phyloP scores from a whole-genome alignment of 2,797 vertebrate genomes.

The Etheostoma nigrum region DNA sequence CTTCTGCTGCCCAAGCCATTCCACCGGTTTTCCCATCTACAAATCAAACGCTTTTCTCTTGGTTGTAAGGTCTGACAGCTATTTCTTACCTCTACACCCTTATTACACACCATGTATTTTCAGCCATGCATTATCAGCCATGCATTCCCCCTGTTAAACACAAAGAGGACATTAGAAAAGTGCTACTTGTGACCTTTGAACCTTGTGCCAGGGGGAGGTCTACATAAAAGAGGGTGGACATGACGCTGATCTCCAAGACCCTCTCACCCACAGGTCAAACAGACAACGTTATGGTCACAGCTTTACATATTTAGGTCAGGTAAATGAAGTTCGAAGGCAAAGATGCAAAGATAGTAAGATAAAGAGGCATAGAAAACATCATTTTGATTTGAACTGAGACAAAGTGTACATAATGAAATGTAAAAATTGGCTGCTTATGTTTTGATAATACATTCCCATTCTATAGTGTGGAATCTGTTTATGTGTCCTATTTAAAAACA shows the following conservation, averaged over 20 bases:
- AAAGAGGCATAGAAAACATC: background rate
- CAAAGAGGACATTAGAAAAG: slow-evolving; percentile 28
- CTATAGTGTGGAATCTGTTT: background rate
- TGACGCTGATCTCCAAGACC: slow-evolving; percentile 2
- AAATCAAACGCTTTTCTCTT: background rate
- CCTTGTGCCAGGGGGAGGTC: background rate
- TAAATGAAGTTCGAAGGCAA: background rate
- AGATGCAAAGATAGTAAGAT: background rate
- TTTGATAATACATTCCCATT: background rate
- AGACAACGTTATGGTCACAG: background rate
- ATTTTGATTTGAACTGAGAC: too few species aligned
- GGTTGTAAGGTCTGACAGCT: background rate
- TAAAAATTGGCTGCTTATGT: background rate
- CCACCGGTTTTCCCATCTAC: slow-evolving; percentile 9
- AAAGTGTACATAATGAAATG: too few species aligned
- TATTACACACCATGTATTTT: slow-evolving; percentile 1
- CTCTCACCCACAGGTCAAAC: slow-evolving; percentile 21
- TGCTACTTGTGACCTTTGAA: slow-evolving; percentile 34
- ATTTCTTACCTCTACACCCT: background rate
- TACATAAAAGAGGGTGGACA: slow-evolving; percentile 11
- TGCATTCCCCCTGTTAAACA: background rate
- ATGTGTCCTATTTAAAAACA: background rate
- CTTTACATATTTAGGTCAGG: background rate
- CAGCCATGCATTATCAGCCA: too few species aligned
- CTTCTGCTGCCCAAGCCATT: background rate